Percentiles rank a stretch among this genome's conserved stretches.
Evolutionary conservation across 2,888 invertebrate genomes (phyloP).

Genomic region (Drosophila anomelani): DNA sequence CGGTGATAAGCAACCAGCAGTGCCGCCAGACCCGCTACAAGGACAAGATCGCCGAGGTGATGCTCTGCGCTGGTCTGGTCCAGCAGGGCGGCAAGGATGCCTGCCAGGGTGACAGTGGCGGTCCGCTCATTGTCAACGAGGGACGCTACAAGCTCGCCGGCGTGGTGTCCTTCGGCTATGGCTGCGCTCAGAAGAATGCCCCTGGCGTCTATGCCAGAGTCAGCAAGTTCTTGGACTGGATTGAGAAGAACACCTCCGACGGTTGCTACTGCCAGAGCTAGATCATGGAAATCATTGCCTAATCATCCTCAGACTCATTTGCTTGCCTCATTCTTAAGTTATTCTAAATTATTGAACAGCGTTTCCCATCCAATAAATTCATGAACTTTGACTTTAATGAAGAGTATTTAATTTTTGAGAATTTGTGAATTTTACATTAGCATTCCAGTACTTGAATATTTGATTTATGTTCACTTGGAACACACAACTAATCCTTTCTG

Average conservation of each 20-base stretch:
- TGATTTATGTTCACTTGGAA: constrained; percentile 12
- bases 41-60: constrained; percentile 81
- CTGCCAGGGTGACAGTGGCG: constrained; percentile 84
- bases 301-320: constrained; percentile 7
- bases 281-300: neutral
- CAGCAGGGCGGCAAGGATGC: constrained; percentile 83
- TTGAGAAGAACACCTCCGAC: constrained; percentile 76
- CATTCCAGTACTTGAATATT: neutral
- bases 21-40: constrained; percentile 82
- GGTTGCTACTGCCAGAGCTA: constrained; percentile 79
- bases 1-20: constrained; percentile 81
- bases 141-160: constrained; percentile 81
- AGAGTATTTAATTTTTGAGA: neutral
- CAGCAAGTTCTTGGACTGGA: constrained; percentile 82
- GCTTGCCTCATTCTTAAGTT: constrained; percentile 50
- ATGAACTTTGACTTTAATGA: neutral
- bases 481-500: constrained; percentile 8
- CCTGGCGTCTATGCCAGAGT: constrained; percentile 83
- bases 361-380: constrained; percentile 60
- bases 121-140: constrained; percentile 81
- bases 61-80: constrained; percentile 83
- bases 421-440: constrained; percentile 1
- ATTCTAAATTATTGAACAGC: constrained; percentile 69
- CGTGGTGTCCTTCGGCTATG: constrained; percentile 82
- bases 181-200: constrained; percentile 82